Percentiles rank a stretch among this genome's conserved stretches.
Conservation (phyloP, 53 echinoderm and acorn worm species). For the Henricia sp. region DNA sequence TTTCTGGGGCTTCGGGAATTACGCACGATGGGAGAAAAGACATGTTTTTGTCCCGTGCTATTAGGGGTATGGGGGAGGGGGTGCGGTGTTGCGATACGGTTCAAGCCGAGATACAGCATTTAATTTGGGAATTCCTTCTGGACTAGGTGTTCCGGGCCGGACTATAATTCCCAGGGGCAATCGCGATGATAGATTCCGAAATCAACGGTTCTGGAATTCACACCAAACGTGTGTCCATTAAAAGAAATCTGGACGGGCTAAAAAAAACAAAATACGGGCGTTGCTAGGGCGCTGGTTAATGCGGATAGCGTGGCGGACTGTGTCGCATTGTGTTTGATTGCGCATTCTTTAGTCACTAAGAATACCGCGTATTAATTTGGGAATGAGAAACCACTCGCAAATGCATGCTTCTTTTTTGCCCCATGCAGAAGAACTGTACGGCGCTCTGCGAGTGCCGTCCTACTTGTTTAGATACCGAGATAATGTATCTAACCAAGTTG, state of each 20-base stretch:
- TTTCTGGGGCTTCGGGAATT: not conserved
- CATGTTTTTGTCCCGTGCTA: not conserved
- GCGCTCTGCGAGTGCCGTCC: no score
- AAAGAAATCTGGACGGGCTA: no score
- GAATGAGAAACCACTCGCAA: not conserved
- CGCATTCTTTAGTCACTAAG: not conserved
- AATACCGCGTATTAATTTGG: slow-evolving; percentile 10
- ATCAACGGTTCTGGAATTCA: not conserved
- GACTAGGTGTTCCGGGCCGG: not conserved
- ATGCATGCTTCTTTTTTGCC: not conserved
- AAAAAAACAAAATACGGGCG: not conserved
- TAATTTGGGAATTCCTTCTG: slow-evolving; percentile 10
- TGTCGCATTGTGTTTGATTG: slow-evolving; percentile 4
- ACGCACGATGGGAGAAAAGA: not conserved
- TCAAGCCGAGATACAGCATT: slow-evolving; percentile 4
- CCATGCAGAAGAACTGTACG: not conserved
- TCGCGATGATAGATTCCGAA: not conserved
- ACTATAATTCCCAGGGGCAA: not conserved
- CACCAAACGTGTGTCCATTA: not conserved
- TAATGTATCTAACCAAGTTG: no score
- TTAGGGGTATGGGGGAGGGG: not conserved
- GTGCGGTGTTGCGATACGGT: not conserved
- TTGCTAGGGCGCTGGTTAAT: not conserved
- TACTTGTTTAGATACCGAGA: no score
- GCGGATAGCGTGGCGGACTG: slow-evolving; percentile 12